phyloP scores from a whole-genome alignment of 2,888 invertebrate species.

The Labia minor region DNA sequence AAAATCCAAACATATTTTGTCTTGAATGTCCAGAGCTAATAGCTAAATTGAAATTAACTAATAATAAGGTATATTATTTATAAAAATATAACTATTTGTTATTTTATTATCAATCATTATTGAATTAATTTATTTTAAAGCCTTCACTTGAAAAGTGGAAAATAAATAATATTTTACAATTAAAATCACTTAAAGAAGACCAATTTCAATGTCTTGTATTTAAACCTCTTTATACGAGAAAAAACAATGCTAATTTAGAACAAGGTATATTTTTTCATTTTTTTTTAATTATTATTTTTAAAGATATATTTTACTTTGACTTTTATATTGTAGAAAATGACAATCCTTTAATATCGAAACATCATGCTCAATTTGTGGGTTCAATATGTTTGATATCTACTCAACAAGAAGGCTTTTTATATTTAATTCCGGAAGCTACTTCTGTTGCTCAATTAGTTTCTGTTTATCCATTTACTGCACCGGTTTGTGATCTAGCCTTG shows the following conservation, averaged over 20 bases:
- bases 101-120: too few species aligned
- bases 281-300: too few species aligned
- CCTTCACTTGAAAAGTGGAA: constrained; percentile 7
- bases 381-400: constrained; percentile 52
- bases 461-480: constrained; percentile 60
- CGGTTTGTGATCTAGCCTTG: constrained; percentile 52
- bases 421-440: constrained; percentile 45
- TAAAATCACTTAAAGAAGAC: neutral
- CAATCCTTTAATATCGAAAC: constrained; percentile 38
- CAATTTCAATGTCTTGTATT: neutral
- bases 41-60: neutral
- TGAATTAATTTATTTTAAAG: neutral
- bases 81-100: too few species aligned
- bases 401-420: constrained; percentile 59
- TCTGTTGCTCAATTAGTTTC: constrained; percentile 34
- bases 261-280: neutral
- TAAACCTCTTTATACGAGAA: neutral
- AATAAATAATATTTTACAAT: neutral
- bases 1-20: neutral
- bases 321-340: neutral
- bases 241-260: neutral
- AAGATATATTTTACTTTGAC: too few species aligned
- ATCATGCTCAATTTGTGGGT: constrained; percentile 46
- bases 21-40: neutral
- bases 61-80: neutral